These are phyloP conservation scores for Drosophila azteca DNA, from an alignment of 1,140 invertebrate genomes.

Conservation along the genomic window DNA sequence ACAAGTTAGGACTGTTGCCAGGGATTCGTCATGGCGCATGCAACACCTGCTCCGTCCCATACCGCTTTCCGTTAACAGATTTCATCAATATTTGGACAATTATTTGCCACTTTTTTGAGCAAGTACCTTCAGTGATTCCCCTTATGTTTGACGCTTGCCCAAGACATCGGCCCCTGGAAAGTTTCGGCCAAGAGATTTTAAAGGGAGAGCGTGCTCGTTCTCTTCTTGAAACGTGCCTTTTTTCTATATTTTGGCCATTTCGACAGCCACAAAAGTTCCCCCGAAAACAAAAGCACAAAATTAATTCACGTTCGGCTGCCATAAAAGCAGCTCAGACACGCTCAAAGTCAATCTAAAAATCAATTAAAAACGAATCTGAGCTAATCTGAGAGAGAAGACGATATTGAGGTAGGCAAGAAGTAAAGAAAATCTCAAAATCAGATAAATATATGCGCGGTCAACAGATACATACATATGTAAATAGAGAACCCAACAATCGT, in stretches of 20 bases:
- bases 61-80: constrained; percentile 35
- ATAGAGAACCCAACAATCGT: no score
- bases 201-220: constrained; percentile 8
- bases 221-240: constrained; percentile 11
- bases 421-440: not conserved
- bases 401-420: not conserved
- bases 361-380: constrained; percentile 1
- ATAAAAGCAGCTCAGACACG: constrained; percentile 3
- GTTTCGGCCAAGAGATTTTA: not conserved
- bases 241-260: constrained; percentile 3
- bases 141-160: not conserved
- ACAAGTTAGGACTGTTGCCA: constrained; percentile 24
- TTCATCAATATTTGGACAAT: constrained; percentile 63
- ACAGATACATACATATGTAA: no score
- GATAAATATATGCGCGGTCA: no score
- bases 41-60: not conserved
- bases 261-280: constrained; percentile 46
- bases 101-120: constrained; percentile 42
- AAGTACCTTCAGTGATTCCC: constrained; percentile 51
- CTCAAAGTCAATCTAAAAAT: constrained; percentile 21
- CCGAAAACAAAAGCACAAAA: constrained; percentile 15
- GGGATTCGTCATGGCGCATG: constrained; percentile 14
- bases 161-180: constrained; percentile 11
- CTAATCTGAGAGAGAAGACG: not conserved
- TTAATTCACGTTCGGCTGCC: constrained; percentile 6